Evolutionary conservation across 2,888 invertebrate species (phyloP).

Genomic region (Rutpela maculata): DNA sequence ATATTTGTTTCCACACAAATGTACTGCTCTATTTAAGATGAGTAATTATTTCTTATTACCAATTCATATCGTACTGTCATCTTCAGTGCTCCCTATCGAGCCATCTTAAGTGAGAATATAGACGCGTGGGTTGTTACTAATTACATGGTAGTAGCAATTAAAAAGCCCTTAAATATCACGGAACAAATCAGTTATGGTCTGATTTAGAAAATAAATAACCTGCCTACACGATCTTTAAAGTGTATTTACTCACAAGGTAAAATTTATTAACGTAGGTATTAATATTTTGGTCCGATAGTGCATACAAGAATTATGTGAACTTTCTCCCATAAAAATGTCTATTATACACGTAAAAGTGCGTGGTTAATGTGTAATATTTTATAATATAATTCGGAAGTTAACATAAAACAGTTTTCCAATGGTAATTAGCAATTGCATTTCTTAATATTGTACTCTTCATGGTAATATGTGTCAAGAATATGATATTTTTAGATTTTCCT

Average conservation of each 20-base stretch:
- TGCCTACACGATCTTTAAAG: not conserved
- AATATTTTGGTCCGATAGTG: not conserved
- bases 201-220: slow-evolving; percentile 22
- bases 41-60: slow-evolving; percentile 7
- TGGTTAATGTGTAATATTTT: not conserved
- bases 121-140: slow-evolving; percentile 20
- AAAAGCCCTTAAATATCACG: slow-evolving; percentile 23
- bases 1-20: not conserved
- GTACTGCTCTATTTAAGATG: not conserved
- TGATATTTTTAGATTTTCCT: too few species aligned
- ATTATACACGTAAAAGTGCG: too few species aligned
- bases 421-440: not conserved
- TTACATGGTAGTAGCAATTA: slow-evolving; percentile 28
- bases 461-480: too few species aligned
- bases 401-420: not conserved
- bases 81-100: not conserved
- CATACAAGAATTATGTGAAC: not conserved
- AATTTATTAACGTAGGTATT: slow-evolving; percentile 17
- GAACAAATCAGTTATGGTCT: slow-evolving; percentile 19
- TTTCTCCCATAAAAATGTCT: too few species aligned
- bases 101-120: slow-evolving; percentile 1
- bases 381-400: not conserved
- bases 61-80: not conserved
- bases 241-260: not conserved
- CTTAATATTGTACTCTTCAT: too few species aligned